phyloP scores from a whole-genome alignment of 2,113 vertebrate species.

The Elephantulus edwardii region DNA sequence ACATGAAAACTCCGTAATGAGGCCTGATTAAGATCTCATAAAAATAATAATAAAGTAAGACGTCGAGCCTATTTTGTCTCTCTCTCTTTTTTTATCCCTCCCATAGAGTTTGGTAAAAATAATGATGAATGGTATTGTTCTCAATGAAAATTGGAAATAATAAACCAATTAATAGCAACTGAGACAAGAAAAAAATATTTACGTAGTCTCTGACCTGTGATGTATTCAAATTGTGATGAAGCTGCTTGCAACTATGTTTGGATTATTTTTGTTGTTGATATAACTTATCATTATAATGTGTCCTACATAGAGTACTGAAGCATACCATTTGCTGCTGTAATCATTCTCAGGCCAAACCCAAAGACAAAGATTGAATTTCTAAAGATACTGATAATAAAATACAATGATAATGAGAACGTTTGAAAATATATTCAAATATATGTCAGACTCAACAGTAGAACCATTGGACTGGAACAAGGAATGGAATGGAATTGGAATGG shows the following conservation, averaged over 20 bases:
- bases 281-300: background rate
- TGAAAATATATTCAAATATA: background rate
- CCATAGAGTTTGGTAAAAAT: background rate
- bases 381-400: background rate
- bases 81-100: background rate
- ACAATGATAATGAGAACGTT: background rate
- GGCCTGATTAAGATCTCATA: background rate
- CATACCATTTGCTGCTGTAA: background rate
- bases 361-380: background rate
- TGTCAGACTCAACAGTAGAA: too few species aligned
- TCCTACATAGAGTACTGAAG: background rate
- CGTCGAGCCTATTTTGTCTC: background rate
- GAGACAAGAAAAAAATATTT: background rate
- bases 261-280: background rate
- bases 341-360: background rate
- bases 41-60: background rate
- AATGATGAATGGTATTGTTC: background rate
- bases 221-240: background rate
- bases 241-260: background rate
- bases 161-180: background rate
- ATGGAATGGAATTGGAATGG: too few species aligned
- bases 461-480: too few species aligned
- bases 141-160: constrained; percentile 10
- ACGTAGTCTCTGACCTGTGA: background rate
- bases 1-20: background rate